Evolutionary conservation across 2,888 invertebrate species (phyloP).

Genomic region (Drosophila mettleri): DNA sequence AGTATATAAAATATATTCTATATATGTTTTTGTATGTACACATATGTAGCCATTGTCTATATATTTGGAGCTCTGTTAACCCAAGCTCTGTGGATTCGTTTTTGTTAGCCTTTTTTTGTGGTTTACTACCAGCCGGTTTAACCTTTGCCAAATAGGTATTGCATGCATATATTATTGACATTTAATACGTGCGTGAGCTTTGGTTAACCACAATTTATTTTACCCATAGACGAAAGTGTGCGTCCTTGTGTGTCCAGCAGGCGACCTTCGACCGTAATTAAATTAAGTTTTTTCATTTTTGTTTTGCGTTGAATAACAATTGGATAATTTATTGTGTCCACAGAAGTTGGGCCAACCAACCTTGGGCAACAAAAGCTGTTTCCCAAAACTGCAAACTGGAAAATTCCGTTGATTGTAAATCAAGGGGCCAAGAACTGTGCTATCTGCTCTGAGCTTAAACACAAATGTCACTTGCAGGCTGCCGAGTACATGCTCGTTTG

Average conservation of each 20-base stretch:
- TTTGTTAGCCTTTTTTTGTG: constrained; percentile 19
- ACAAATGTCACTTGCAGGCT: constrained; percentile 17
- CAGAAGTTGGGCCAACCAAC: constrained; percentile 10
- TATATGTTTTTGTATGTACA: neutral
- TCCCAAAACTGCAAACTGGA: constrained; percentile 22
- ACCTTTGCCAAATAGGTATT: constrained; percentile 42
- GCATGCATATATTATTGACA: constrained; percentile 44
- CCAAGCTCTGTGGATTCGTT: neutral
- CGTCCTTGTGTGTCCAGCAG: constrained; percentile 9
- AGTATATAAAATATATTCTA: neutral
- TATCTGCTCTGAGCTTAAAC: constrained; percentile 6
- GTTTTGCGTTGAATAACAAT: constrained; percentile 19
- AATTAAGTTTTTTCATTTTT: constrained; percentile 14
- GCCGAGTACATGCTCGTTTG: neutral
- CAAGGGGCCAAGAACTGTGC: constrained; percentile 22
- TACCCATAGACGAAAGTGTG: constrained; percentile 2
- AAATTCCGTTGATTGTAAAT: constrained; percentile 37
- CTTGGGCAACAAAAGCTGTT: constrained; percentile 6
- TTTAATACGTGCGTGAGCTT: constrained; percentile 26
- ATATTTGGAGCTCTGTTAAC: neutral
- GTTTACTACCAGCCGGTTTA: constrained; percentile 33
- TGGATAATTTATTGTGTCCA: constrained; percentile 29
- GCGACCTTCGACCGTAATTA: constrained; percentile 21
- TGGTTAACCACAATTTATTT: constrained; percentile 36
- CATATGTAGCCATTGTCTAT: neutral